phyloP scores from a whole-genome alignment of 2,888 invertebrate genomes.

The Oasisia sp. region DNA sequence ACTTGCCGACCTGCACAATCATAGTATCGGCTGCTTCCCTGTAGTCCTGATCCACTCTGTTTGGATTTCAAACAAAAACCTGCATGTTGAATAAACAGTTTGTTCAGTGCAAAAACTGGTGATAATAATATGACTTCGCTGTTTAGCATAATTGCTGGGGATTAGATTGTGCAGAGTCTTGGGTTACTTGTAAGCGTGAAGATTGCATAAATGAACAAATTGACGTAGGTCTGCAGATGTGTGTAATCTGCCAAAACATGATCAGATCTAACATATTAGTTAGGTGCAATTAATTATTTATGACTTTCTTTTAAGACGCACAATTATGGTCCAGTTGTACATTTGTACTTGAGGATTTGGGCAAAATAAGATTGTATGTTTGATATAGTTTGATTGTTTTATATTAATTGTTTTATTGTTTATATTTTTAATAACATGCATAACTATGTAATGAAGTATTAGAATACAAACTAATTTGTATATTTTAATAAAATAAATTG shows the following conservation, averaged over 20 bases:
- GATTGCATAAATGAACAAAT: background rate
- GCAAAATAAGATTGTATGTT: background rate
- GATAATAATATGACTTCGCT: background rate
- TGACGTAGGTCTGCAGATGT: background rate
- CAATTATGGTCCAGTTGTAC: background rate
- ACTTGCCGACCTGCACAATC: background rate
- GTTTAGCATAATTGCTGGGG: conserved; percentile 1
- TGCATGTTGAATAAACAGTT: conserved; percentile 5
- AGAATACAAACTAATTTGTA: too few relatives aligned
- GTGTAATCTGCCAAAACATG: background rate
- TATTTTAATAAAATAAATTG: background rate
- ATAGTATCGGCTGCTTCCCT: background rate
- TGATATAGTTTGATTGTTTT: background rate
- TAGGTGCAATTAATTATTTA: background rate
- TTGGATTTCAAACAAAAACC: conserved; percentile 17
- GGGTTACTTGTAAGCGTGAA: background rate
- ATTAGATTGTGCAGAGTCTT: background rate
- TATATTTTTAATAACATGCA: too few relatives aligned
- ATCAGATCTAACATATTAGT: background rate
- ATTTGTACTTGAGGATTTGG: background rate
- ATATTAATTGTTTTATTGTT: background rate
- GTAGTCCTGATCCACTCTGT: background rate
- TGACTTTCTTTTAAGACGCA: background rate
- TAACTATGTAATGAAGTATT: too few relatives aligned
- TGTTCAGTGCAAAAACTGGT: background rate